Evolutionary conservation across 2,113 vertebrate species (phyloP), one percentile per base, ranked within the genome.

Genomic region (Paracanthobrama guichenoti): DNA sequence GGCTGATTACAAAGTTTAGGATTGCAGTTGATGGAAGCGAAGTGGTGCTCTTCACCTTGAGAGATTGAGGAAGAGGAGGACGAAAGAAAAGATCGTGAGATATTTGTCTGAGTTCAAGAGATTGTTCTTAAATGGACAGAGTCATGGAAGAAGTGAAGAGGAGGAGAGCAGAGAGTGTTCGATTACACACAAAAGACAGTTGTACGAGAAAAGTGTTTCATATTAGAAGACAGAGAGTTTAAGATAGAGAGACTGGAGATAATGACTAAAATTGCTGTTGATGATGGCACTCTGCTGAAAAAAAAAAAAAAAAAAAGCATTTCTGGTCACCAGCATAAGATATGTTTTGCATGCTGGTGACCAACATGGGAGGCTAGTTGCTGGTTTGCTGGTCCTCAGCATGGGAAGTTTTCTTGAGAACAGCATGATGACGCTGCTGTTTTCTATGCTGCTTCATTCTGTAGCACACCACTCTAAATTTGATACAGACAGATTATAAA

Each of bases 21-120:
- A 50, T 26, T 26, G 62, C 35, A 72, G 39, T 12, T 44, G 64
- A 72, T 48, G 26, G 4, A 50, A 6, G 8, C 55, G 22, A 39
- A 76, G 42, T 66, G 62, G 20, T 50, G 18, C 59, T 66, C 78
- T 66, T 66, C 62, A 75, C 72, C 44, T 84, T 84, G 60, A 79
- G 50, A 71, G 50, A 57, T 13, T 35, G 50, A 46, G 67, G 53
- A 48, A 22, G 53, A 79, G 66, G 76, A 71, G 64, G 55, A 59
- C 2, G 13, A 84, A 72, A 59, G 59, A 84, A 44, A 55, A 31
- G 4, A 24, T 67, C 3, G 20, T 50, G 60, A 55, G 22, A 72
- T 55, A 20, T 50, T 53, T 64, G 72, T 24, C 59, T 48, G 3
- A 73, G 46, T 22, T 39, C 31, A 77, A 76, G 35, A 35, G 31